Evolutionary conservation across 2,797 vertebrate genomes (phyloP).

Genomic region (Prionace glauca): DNA sequence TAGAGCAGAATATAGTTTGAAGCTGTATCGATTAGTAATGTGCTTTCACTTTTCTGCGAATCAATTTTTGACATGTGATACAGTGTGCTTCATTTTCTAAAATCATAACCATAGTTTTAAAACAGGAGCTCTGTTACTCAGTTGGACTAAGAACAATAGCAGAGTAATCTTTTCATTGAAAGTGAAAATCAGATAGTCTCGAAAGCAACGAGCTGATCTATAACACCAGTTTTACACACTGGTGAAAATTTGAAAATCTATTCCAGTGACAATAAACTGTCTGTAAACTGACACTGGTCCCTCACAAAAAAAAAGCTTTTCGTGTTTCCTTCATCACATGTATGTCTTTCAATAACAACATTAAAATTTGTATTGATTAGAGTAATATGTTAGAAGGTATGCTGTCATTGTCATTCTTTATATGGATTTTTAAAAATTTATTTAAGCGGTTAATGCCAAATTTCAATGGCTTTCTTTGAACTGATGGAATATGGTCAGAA

Average conservation of each 20-base stretch:
- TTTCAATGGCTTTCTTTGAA: neutral
- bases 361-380: neutral
- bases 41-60: neutral
- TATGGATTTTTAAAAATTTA: too few species aligned
- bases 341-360: neutral
- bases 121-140: neutral
- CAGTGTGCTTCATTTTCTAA: neutral
- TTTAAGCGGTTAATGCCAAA: neutral
- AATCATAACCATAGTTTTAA: neutral
- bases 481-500: neutral
- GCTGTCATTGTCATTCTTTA: neutral
- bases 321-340: neutral
- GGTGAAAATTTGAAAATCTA: neutral
- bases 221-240: neutral
- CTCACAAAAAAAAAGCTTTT: neutral
- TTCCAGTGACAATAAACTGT: neutral
- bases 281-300: neutral
- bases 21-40: neutral
- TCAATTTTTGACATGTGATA: neutral
- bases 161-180: neutral
- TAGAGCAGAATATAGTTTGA: neutral
- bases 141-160: neutral
- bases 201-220: neutral
- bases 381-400: neutral
- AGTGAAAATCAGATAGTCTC: neutral